Evolutionary conservation across 2,797 vertebrate genomes (phyloP), one percentile per base, ranked within the genome.

Genomic region (Onychomys leucogaster): DNA sequence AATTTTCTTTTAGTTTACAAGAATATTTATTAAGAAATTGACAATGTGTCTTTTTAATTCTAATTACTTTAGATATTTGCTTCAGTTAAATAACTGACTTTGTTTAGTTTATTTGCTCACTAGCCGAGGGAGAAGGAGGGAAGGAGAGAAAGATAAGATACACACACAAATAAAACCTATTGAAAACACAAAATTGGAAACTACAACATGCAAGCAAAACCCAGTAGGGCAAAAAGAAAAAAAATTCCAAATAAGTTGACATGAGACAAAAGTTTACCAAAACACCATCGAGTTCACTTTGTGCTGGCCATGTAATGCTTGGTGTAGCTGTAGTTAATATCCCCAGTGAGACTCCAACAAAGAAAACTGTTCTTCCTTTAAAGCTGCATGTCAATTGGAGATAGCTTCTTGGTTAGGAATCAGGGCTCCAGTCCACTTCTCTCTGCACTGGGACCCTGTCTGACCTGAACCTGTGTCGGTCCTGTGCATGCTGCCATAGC

Each of bases 1-100:
- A 73, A 73, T 75, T 83, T 94, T 78, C 19, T 77, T 89, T 94
- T 23, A 41, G 25, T 27, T 75, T 23, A 80, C 25, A 86, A 91
- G 52, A 81, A 29, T 21, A 63, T 61, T 86, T 93, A 69, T 71
- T 94, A 29, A 76, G 34, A 90, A 14, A 84, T 13, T 27, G 32
- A 43, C 13, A 41, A 7, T 83, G 1, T 67, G 3, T 94, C 71
- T 69, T 59, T 82, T 65, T 89, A 2, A 89, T n/a, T 8, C 23
- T 89, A 71, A 85, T 80, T 76, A 76, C 29, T 82, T 86, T 83
- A 65, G 10, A 77, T 84, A 73, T 67, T 96, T 93, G n/a, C 32
- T 82, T 93, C 75, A 61, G 10, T 86, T 90, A 94, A 92, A 57
- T 32, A 73, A n/a, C 17, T 85, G 21, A 23, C 49, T 90, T 59